Evolutionary conservation across 2,797 vertebrate species (phyloP), one percentile per base, ranked within the genome.

Genomic region (Hydrocynus forskahlii): DNA sequence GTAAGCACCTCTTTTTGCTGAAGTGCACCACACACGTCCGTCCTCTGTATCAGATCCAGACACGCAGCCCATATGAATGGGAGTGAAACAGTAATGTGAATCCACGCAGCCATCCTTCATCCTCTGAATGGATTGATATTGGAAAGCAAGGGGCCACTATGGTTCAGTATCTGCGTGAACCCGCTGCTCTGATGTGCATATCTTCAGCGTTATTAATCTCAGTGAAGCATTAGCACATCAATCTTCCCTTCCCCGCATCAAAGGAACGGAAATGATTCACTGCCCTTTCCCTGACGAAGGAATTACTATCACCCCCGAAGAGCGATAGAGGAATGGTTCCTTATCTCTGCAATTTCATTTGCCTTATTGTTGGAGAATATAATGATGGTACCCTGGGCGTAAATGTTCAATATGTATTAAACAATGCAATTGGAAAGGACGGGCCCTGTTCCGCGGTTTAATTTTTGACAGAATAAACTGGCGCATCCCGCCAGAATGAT

Each of bases 401-500:
- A 83, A 89, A 87, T 88, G 64, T 90, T 82, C 90, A 88, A 80
- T 90, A 86, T 88, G 91, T 91, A 92, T 93, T 92, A 91, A 93
- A 92, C 92, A 93, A 93, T 90, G 89, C 79, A 86, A 80, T 83
- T 86, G 89, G 89, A 92, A 92, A 92, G 87, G 86, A 87, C 87
- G 85, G 83, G 86, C 87, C 89, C 89, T 91, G 89, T 89, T 93
- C 91, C 91, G 88, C 89, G 90, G 90, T 93, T 93, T 92, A 91
- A 92, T 94, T 94, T 93, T 88, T 90, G 90, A 91, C 89, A 91
- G 89, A 94, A 91, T 93, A 93, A 94, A 92, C 91, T 91, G 91
- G 38, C 70, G 87, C 87, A 86, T 91, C 70, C 81, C 25, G 21
- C 55, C 38, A 59, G 72, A 75, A 75, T 81, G 88, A 91, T 92